These are phyloP conservation scores for Herminia tarsipennalis DNA, from an alignment of 2,888 invertebrate species.

Conservation along the genomic window DNA sequence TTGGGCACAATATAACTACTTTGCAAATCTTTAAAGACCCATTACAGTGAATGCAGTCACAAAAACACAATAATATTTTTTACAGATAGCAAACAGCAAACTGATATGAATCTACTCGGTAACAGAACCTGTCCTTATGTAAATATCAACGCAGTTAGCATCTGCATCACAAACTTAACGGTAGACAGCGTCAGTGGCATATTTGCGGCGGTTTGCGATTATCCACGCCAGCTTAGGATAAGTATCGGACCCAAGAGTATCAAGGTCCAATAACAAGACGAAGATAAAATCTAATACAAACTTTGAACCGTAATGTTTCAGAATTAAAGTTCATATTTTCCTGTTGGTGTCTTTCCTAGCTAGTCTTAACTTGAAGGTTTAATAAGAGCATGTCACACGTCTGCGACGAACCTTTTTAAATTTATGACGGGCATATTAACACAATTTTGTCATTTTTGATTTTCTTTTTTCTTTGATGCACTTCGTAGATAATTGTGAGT, in stretches of 20 bases:
- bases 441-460: conserved; percentile 52
- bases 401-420: conserved; percentile 52
- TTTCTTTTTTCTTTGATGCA: conserved; percentile 35
- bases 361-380: conserved; percentile 52
- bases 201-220: conserved; percentile 67
- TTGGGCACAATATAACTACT: no score
- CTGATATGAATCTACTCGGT: no score
- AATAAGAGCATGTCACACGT: conserved; percentile 61
- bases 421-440: conserved; percentile 57
- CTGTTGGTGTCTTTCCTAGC: conserved; percentile 18
- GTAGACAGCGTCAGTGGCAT: conserved; percentile 59
- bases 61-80: no score
- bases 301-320: conserved; percentile 4
- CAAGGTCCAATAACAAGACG: conserved; percentile 9
- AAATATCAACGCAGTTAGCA: conserved; percentile 1
- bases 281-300: background rate
- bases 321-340: conserved; percentile 23
- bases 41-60: no score
- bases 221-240: conserved; percentile 73
- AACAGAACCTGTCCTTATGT: no score
- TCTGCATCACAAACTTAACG: conserved; percentile 48
- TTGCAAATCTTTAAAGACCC: no score
- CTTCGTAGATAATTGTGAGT: conserved; percentile 22
- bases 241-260: conserved; percentile 25
- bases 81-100: no score